Conservation (phyloP, 2,797 vertebrate species). For the Gadopsis marmoratus region DNA sequence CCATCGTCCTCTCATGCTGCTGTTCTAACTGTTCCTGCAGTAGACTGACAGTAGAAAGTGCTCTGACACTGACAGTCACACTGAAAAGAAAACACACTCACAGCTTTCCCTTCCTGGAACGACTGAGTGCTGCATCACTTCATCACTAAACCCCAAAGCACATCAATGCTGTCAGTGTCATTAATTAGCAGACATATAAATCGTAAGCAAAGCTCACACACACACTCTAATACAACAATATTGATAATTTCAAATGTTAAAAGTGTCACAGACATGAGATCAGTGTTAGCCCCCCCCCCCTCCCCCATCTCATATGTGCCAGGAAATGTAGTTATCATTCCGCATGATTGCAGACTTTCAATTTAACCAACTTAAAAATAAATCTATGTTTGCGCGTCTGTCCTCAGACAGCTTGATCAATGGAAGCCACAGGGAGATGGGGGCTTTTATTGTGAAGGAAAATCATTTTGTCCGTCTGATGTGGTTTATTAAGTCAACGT, state of each 20-base stretch:
- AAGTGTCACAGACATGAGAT: background rate
- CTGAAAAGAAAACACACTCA: too few relatives aligned
- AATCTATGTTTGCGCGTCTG: background rate
- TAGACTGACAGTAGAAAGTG: too few relatives aligned
- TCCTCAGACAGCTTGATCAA: background rate
- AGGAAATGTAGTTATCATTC: background rate
- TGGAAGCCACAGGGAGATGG: too few relatives aligned
- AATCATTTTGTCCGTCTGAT: background rate
- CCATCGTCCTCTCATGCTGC: too few relatives aligned
- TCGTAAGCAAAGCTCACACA: background rate
- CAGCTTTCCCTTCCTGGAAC: too few relatives aligned
- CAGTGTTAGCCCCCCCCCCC: background rate
- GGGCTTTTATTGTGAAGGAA: conserved; percentile 20
- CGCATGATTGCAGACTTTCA: background rate
- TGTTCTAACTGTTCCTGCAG: too few relatives aligned
- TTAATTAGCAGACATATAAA: background rate
- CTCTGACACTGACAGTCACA: too few relatives aligned
- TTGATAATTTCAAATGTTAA: background rate
- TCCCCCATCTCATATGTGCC: background rate
- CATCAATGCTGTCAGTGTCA: too few relatives aligned
- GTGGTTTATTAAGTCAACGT: background rate
- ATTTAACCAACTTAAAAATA: too few relatives aligned
- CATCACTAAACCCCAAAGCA: background rate
- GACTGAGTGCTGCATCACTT: background rate
- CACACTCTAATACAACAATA: background rate